Conservation (phyloP, 2,888 invertebrate species). For the Epiperipatus broadwayi region DNA sequence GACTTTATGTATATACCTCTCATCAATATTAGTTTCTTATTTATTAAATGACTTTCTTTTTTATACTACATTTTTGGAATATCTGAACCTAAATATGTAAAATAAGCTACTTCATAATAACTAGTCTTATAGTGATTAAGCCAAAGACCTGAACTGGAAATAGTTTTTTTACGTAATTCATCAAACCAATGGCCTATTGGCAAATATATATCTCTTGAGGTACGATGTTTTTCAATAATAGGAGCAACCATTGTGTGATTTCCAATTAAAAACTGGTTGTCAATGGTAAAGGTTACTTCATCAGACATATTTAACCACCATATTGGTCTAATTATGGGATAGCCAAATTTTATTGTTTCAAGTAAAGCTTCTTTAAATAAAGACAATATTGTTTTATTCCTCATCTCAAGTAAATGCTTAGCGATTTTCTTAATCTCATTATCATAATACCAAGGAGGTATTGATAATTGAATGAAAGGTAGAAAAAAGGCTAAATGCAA, state of each 20-base stretch:
- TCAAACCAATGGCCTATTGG: slow-evolving; percentile 85
- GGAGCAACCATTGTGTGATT: slow-evolving; percentile 79
- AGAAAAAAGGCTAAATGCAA: slow-evolving; percentile 70
- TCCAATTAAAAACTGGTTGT: slow-evolving; percentile 72
- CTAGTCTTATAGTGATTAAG: too few relatives aligned
- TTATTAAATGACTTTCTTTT: too few relatives aligned
- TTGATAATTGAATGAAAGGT: slow-evolving; percentile 75
- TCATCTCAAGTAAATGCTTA: slow-evolving; percentile 39
- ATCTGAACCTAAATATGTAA: too few relatives aligned
- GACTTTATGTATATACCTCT: too few relatives aligned
- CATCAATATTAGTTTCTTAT: too few relatives aligned
- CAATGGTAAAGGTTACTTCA: slow-evolving; percentile 49
- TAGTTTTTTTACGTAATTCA: slow-evolving; percentile 11
- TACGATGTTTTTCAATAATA: slow-evolving; percentile 46
- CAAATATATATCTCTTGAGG: slow-evolving; percentile 55
- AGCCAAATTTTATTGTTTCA: slow-evolving; percentile 56
- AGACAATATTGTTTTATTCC: slow-evolving; percentile 42
- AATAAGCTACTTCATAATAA: too few relatives aligned
- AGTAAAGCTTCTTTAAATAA: slow-evolving; percentile 53
- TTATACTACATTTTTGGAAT: too few relatives aligned
- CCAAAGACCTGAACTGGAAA: not conserved
- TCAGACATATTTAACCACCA: slow-evolving; percentile 74
- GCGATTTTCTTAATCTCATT: too few relatives aligned
- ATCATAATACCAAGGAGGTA: slow-evolving; percentile 72
- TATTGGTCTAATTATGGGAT: slow-evolving; percentile 64